Evolutionary conservation across 2,113 vertebrate species (phyloP), one percentile per base, ranked within the genome.

Genomic region (Andinoacara biseriatus): DNA sequence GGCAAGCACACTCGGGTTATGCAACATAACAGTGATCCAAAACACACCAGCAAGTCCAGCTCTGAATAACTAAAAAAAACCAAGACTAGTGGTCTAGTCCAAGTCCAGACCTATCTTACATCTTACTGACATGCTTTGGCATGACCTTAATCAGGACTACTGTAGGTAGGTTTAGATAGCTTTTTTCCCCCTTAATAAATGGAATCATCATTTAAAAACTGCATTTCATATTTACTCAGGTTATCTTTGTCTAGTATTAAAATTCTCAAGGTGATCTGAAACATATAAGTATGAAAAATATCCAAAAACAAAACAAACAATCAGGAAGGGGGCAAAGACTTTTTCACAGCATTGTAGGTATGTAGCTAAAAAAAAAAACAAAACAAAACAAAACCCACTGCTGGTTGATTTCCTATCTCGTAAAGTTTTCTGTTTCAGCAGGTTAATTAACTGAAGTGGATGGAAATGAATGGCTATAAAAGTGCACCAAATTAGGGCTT

Each of bases 401-500:
- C 18, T 31, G 24, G 80, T 61, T 15, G 76, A 82, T 80, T 76
- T 85, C 33, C 35, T 20, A 20, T 65, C 35, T 79, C n/a, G 5
- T 58, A 22, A 72, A 74, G 56, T 49, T 61, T 72, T 33, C 43
- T 38, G 15, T 65, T 17, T 46, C 22, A 59, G 4, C 33, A 20
- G 29, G 74, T 78, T 43, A 14, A 57, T 69, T 65, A 75, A 65
- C 59, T 67, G 35, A 67, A 74, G 76, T 72, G 17, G 61, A 62
- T 60, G 26, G 11, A 62, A 78, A 86, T 40, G 20, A 77, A 77
- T 86, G 57, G n/a, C 74, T 43, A 58, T 24, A 58, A 24, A 58
- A 58, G n/a, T 24, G n/a, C n/a, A 56, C 54, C 54, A 24, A 24
- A 58, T 24, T 22, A 58, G 56, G 10, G 56, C 54, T 56, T n/a